Conservation (phyloP, 2,113 vertebrate species). For the Sinocyclocheilus anshuiensis region DNA sequence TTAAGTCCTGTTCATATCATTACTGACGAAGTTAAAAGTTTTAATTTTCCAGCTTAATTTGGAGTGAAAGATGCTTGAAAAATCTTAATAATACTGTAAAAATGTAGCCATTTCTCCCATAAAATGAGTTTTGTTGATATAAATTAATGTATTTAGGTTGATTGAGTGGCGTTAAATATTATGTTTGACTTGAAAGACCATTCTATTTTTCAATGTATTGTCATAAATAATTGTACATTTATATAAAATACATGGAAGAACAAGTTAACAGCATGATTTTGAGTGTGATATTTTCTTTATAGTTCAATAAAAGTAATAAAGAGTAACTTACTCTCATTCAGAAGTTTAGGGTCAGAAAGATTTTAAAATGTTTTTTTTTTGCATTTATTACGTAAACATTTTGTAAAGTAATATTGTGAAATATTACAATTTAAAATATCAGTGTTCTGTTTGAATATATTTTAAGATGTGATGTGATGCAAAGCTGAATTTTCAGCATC, state of each 20-base stretch:
- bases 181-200: too few species aligned
- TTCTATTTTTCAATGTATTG: not conserved
- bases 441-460: too few species aligned
- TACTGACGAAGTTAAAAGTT: not conserved
- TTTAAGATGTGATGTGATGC: too few species aligned
- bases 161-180: too few species aligned
- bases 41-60: not conserved
- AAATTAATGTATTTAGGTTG: too few species aligned
- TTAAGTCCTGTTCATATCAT: not conserved
- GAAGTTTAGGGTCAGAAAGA: not conserved
- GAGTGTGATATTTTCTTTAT: not conserved
- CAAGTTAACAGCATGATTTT: not conserved
- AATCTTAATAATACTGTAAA: not conserved
- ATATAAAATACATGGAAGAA: not conserved
- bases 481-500: too few species aligned
- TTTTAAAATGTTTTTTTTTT: too few species aligned
- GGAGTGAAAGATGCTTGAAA: not conserved
- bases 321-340: not conserved
- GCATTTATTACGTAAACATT: too few species aligned
- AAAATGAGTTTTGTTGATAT: too few species aligned
- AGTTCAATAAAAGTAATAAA: not conserved
- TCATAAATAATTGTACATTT: not conserved
- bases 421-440: too few species aligned
- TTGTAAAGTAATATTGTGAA: too few species aligned
- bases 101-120: too few species aligned